Evolutionary conservation across 2,113 vertebrate species (phyloP).

Genomic region (Diadophis punctatus): DNA sequence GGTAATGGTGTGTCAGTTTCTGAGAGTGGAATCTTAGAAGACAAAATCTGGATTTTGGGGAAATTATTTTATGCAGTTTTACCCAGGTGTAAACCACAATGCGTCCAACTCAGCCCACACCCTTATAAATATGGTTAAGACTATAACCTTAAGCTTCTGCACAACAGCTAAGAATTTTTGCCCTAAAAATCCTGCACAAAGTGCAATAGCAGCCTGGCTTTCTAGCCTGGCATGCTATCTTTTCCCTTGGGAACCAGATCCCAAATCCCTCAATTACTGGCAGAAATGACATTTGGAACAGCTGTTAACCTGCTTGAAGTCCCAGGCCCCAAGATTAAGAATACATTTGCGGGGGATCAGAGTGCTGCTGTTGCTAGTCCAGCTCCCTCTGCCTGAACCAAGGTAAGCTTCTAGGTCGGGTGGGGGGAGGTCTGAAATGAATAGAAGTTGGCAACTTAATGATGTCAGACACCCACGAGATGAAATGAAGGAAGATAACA

Average conservation of each 20-base stretch:
- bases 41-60: not conserved
- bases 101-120: not conserved
- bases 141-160: not conserved
- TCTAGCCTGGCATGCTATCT: not conserved
- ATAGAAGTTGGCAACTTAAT: not conserved
- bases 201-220: not conserved
- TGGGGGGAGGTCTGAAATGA: not conserved
- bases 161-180: not conserved
- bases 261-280: not conserved
- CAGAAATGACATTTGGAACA: not conserved
- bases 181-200: not conserved
- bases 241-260: not conserved
- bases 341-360: not conserved
- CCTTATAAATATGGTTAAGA: not conserved
- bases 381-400: not conserved
- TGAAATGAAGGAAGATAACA: not conserved
- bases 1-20: not conserved
- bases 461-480: not conserved
- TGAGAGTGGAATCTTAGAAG: not conserved
- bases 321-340: not conserved
- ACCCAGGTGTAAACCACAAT: not conserved
- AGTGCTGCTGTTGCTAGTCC: not conserved
- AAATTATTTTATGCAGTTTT: not conserved
- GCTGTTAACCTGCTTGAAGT: not conserved
- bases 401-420: not conserved